These are phyloP conservation scores for Eucidaris tribuloides DNA, from an alignment of 35 echinoderm and acorn worm species.

Conservation along the genomic window DNA sequence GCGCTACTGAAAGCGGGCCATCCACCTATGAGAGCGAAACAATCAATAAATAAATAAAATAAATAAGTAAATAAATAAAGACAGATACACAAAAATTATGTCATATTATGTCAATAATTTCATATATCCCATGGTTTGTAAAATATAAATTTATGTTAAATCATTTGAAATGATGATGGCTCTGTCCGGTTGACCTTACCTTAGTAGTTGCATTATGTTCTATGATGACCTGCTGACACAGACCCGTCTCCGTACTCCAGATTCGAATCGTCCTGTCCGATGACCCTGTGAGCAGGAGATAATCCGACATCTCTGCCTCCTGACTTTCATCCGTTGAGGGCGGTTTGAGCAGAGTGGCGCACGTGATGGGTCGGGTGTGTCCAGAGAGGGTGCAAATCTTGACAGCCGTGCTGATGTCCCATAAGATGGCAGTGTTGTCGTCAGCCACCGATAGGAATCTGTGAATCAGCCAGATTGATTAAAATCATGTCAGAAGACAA, in stretches of 20 bases:
- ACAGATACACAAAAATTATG: no score
- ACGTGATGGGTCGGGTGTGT: slow-evolving; percentile 52
- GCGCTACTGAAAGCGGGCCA: no score
- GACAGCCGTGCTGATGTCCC: slow-evolving; percentile 30
- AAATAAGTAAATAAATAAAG: no score
- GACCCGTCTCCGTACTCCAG: slow-evolving; percentile 54
- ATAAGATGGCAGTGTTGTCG: slow-evolving; percentile 59
- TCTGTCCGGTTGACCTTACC: slow-evolving; percentile 3
- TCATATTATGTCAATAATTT: no score
- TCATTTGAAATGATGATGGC: no score
- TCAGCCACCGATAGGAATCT: slow-evolving; percentile 66
- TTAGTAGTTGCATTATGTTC: slow-evolving; percentile 62
- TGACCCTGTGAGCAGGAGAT: slow-evolving; percentile 54
- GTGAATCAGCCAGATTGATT: no score
- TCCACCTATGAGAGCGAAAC: no score
- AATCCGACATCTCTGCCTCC: slow-evolving; percentile 11
- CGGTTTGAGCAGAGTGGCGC: slow-evolving; percentile 18
- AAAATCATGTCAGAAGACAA: no score
- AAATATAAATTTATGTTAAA: no score
- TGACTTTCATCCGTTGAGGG: slow-evolving; percentile 10
- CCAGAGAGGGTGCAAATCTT: slow-evolving; percentile 28
- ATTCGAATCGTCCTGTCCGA: slow-evolving; percentile 59
- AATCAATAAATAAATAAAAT: no score
- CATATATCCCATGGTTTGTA: no score
- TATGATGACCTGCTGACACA: slow-evolving; percentile 27